Evolutionary conservation across 2,797 vertebrate species (phyloP).

Genomic region (Pangasius larnaudii): DNA sequence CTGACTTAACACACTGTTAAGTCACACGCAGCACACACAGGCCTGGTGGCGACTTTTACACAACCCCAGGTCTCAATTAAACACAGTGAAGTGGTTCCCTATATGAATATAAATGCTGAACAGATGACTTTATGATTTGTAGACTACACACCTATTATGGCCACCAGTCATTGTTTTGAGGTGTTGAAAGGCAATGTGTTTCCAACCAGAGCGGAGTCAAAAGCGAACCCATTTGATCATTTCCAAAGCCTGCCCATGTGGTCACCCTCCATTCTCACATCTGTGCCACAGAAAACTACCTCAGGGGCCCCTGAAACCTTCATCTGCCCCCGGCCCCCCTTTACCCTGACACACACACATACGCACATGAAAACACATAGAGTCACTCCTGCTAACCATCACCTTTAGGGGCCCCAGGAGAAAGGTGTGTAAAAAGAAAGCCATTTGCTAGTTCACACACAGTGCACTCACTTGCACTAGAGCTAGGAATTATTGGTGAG

Average conservation of each 20-base stretch:
- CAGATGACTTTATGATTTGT: slow-evolving; percentile 38
- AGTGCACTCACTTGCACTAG: slow-evolving; percentile 24
- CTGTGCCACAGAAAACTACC: slow-evolving; percentile 54
- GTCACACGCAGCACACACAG: neutral
- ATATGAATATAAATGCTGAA: slow-evolving; percentile 30
- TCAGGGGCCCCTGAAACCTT: slow-evolving; percentile 49
- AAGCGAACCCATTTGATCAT: slow-evolving; percentile 55
- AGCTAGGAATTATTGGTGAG: slow-evolving; percentile 37
- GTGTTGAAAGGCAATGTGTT: slow-evolving; percentile 56
- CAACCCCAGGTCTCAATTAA: slow-evolving; percentile 38
- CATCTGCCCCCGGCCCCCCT: slow-evolving; percentile 45
- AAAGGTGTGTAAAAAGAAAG: slow-evolving; percentile 58
- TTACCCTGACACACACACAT: slow-evolving; percentile 17
- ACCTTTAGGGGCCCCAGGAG: slow-evolving; percentile 57
- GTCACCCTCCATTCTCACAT: slow-evolving; percentile 50
- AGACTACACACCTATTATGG: slow-evolving; percentile 44
- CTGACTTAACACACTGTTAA: slow-evolving; percentile 51
- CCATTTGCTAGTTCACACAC: slow-evolving; percentile 58
- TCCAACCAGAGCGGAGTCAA: slow-evolving; percentile 49
- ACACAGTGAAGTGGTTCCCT: slow-evolving; percentile 40
- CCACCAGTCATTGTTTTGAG: slow-evolving; percentile 41
- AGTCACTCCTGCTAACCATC: slow-evolving; percentile 44
- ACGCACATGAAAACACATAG: slow-evolving; percentile 23
- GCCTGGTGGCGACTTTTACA: neutral
- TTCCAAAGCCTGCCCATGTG: slow-evolving; percentile 50